These are phyloP conservation scores for Euzophera pinguis DNA, from an alignment of 2,888 invertebrate genomes.

Conservation along the genomic window DNA sequence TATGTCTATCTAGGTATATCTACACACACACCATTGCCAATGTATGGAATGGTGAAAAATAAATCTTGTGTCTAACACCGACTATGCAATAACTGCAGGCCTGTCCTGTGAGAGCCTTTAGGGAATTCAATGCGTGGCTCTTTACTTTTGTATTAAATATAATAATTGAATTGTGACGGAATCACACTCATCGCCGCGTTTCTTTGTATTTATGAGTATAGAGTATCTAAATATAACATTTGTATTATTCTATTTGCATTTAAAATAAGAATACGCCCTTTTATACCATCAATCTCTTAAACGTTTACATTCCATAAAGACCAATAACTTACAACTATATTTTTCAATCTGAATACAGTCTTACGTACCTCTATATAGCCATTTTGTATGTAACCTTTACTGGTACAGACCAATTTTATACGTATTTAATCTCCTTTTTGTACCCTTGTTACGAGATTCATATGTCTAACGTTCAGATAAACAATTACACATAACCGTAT, in stretches of 20 bases:
- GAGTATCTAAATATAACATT: background rate
- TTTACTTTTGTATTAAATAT: no score
- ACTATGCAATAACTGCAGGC: no score
- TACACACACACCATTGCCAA: no score
- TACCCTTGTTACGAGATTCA: constrained; percentile 3
- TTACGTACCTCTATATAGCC: constrained; percentile 16
- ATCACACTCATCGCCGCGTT: no score
- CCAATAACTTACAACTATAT: background rate
- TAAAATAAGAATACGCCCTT: background rate
- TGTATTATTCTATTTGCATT: background rate
- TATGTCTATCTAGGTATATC: no score
- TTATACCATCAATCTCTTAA: background rate
- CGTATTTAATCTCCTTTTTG: constrained; percentile 22
- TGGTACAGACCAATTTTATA: constrained; percentile 38
- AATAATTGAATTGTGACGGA: no score
- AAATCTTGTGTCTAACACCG: no score
- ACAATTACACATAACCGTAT: background rate
- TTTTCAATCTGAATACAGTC: constrained; percentile 11
- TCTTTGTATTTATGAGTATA: no score
- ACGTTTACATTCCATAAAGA: constrained; percentile 14
- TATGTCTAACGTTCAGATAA: background rate
- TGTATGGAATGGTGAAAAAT: no score
- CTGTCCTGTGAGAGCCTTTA: no score
- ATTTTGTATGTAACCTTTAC: constrained; percentile 28
- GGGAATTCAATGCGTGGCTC: no score